Evolutionary conservation across 2,113 vertebrate genomes (phyloP), one percentile per base, ranked within the genome.

Genomic region (Nipponia nippon): DNA sequence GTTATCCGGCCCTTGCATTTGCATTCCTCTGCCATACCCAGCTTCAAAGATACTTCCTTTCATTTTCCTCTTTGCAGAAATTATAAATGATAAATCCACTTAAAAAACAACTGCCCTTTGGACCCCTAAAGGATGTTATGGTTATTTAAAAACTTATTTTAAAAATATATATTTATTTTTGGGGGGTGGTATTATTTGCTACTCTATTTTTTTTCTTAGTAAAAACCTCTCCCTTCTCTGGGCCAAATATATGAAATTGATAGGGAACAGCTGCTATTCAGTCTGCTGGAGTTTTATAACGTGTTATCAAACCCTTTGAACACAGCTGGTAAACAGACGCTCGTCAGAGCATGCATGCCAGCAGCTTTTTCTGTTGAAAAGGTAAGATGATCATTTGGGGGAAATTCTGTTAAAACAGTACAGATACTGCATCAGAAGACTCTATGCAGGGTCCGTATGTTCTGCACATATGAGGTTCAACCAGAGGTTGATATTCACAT

Each of bases 251-350:
- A 89, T 83, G 94, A 84, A 93, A 56, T 30, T 98, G 95, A 98
- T 97, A 97, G 42, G 93, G 97, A 98, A 95, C 96, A 98, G 87
- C 95, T 98, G 87, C 76, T 96, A 52, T 84, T 90, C 71, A 96
- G 95, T 82, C 83, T 95, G 70, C 75, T 84, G 63, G 76, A 95
- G 91, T 93, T 98, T 96, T 96, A 94, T 97, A 97, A 97, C 71
- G 59, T 96, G 95, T 96, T 97, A 97, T 97, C 95, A 96, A 95
- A 95, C 78, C 91, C 96, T 98, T 98, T 98, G 97, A 98, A 98
- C 76, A 56, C 97, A 98, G 97, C 96, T 99, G 98, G 97, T 87
- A 87, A 94, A 80, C 90, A 96, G 97, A 97, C 9, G 3, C 16
- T 96, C 89, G 59, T 78, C 62, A 67, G 62, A 90, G 22, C 56